Base-by-base conservation (phyloP, 1,140 invertebrate genomes). In the Lanistes nyassanus region DNA sequence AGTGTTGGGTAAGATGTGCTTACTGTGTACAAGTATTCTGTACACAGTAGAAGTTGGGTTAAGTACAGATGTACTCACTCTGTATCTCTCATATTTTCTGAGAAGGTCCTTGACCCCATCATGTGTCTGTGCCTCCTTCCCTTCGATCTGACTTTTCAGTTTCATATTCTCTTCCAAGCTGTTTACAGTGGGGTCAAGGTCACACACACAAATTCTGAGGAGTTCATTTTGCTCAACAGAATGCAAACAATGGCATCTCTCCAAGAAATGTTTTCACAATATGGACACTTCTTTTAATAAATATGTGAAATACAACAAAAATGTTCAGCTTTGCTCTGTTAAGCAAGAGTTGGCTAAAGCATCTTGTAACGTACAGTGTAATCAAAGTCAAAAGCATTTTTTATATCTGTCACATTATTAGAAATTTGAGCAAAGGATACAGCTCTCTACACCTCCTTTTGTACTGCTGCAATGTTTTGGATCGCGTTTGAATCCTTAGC, bases 41-140 rank as follows among this genome's bases (percentile, higher is more conserved):
- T 34, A 9, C 21, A 13, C 26, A 53, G 16, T 26, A 64, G 26
- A 37, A 66, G 34, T 39, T n/a, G n/a, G 19, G 21, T 29, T n/a
- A 37, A 5, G 13, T 42, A 60, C 26, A 5, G 21, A 72, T 51
- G 62, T 6, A 76, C 78, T 81, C 78, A 87, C 86, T 76, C 86
- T 82, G 78, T 84, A 87, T 78, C 84, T 85, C 77, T 87, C 86
- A 79, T 87, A 87, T 81, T 79, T 84, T 67, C 86, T 74, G 7
- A 87, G 78, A 34, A 86, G 69, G 37, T 73, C 69, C 73, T 87
- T 87, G 1, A 87, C 86, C 65, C 81, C 77, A 68, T 80, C 83
- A 60, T 86, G 78, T 51, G 81, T 83, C 3, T 75, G 73, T 62
- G 79, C 62, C 68, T 86, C 84, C 55, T 83, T 72, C 21, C 36